phyloP scores from a whole-genome alignment of 2,888 invertebrate species.

The Apodemia hepburni region DNA sequence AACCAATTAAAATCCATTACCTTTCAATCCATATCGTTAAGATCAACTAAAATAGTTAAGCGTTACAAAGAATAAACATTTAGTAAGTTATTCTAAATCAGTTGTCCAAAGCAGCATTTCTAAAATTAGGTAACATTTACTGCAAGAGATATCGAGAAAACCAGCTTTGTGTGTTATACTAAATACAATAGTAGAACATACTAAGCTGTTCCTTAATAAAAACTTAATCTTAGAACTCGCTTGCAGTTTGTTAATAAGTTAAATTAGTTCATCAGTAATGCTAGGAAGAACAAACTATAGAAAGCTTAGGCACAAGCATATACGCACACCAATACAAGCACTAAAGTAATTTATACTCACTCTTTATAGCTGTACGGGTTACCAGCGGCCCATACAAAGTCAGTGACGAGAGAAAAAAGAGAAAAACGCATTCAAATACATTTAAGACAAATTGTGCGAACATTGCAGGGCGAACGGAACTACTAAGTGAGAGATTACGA shows the following conservation, averaged over 20 bases:
- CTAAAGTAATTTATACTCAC: conserved; percentile 84
- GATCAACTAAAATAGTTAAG: conserved; percentile 76
- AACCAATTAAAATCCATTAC: conserved; percentile 77
- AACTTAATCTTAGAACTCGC: conserved; percentile 51
- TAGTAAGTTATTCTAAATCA: conserved; percentile 61
- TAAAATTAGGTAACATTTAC: conserved; percentile 57
- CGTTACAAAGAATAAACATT: conserved; percentile 75
- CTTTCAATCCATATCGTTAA: conserved; percentile 77
- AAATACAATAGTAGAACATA: conserved; percentile 42
- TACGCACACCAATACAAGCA: conserved; percentile 76
- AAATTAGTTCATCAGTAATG: conserved; percentile 44
- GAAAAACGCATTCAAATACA: conserved; percentile 82
- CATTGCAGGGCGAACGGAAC: conserved; percentile 81
- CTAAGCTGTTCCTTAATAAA: conserved; percentile 49
- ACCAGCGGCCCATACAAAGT: conserved; percentile 86
- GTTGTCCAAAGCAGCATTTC: conserved; percentile 66
- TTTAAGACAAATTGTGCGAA: conserved; percentile 80
- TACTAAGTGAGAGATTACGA: conserved; percentile 80
- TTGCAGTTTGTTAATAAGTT: conserved; percentile 67
- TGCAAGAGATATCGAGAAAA: conserved; percentile 69
- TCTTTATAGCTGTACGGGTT: conserved; percentile 83
- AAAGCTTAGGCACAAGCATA: conserved; percentile 78
- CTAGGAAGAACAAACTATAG: conserved; percentile 69
- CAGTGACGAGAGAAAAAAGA: conserved; percentile 83
- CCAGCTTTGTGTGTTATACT: conserved; percentile 25